Percentiles rank a stretch among this genome's conserved stretches.
Evolutionary conservation across 2,797 vertebrate species (phyloP).

Genomic region (Melanotaenia boesemani): DNA sequence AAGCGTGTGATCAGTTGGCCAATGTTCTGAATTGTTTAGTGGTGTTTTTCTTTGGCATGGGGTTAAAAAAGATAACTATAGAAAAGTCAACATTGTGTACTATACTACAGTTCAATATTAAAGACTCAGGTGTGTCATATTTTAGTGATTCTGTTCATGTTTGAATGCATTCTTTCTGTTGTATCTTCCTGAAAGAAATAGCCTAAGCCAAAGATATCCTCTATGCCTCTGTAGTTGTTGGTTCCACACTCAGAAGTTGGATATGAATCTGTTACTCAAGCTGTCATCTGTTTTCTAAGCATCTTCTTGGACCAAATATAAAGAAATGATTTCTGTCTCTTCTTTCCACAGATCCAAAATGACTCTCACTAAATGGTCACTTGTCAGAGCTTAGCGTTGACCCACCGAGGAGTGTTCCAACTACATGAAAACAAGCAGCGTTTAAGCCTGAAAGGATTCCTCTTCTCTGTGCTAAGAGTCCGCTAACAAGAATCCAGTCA

Average conservation of each 20-base stretch:
- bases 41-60: conserved; percentile 31
- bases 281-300: conserved; percentile 11
- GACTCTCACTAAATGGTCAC: conserved; percentile 52
- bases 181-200: conserved; percentile 24
- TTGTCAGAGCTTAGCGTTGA: conserved; percentile 53
- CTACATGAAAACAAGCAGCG: conserved; percentile 64
- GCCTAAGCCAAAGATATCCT: conserved; percentile 9
- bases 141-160: no score
- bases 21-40: conserved; percentile 35
- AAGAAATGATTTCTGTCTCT: conserved; percentile 49
- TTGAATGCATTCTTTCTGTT: not conserved
- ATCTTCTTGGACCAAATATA: conserved; percentile 43
- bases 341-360: conserved; percentile 68
- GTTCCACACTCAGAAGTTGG: conserved; percentile 33
- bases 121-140: not conserved
- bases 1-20: conserved; percentile 23
- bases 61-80: conserved; percentile 3
- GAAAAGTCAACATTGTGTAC: conserved; percentile 28
- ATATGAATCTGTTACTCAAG: conserved; percentile 43
- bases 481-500: conserved; percentile 65
- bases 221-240: conserved; percentile 20
- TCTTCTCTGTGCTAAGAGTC: conserved; percentile 55
- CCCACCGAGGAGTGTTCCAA: conserved; percentile 36
- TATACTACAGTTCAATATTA: not conserved
- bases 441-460: conserved; percentile 69